Percentiles rank a stretch among this genome's conserved stretches.
These are phyloP conservation scores for Amphipyra berbera DNA, from an alignment of 2,888 invertebrate species.

Conservation along the genomic window DNA sequence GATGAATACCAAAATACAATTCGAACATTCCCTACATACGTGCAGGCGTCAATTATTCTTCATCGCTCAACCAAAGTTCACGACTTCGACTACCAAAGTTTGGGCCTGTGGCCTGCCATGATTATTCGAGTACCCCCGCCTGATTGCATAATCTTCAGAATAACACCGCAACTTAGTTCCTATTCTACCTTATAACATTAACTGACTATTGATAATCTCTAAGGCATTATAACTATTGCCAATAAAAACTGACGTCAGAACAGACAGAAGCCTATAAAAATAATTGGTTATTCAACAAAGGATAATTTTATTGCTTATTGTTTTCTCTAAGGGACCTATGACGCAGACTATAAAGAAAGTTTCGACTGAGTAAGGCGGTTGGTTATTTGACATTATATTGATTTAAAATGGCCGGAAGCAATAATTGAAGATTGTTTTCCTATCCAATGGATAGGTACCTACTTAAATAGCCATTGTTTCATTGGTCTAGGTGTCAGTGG, in stretches of 20 bases:
- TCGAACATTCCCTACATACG: no score
- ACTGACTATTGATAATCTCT: background rate
- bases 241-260: slow-evolving; percentile 33
- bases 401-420: slow-evolving; percentile 18
- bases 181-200: no score
- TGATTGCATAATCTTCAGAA: no score
- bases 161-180: no score
- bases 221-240: background rate
- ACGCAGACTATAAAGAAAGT: slow-evolving; percentile 39
- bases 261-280: slow-evolving; percentile 36
- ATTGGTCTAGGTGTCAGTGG: no score
- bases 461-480: no score
- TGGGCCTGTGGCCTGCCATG: no score
- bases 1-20: no score
- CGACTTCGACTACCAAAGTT: no score
- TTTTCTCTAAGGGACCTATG: slow-evolving; percentile 18
- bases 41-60: no score
- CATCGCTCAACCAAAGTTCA: no score
- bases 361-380: background rate
- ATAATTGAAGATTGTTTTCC: slow-evolving; percentile 22
- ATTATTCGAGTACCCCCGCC: no score
- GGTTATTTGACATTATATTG: slow-evolving; percentile 13
- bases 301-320: slow-evolving; percentile 51
- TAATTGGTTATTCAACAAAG: slow-evolving; percentile 39
- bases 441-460: background rate